Conservation (phyloP, 2,797 vertebrate species). For the Chelonia mydas region DNA sequence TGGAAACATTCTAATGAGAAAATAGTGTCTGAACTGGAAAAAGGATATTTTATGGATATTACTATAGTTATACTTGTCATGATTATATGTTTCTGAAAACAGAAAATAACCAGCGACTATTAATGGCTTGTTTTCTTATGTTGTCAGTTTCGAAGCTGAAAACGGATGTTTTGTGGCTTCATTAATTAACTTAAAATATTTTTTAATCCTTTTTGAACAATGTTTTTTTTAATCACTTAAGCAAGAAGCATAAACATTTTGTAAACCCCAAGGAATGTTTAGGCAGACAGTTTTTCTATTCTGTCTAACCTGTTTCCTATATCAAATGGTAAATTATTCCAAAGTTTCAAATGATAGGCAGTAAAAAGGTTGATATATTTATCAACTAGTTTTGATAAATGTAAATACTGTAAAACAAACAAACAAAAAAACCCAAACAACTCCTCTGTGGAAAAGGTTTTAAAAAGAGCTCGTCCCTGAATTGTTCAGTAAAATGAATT, state of each 20-base stretch:
- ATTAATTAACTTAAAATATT: slow-evolving; percentile 9
- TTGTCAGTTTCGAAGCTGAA: background rate
- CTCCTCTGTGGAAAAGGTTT: background rate
- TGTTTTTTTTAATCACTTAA: background rate
- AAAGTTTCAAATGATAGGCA: background rate
- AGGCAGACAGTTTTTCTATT: background rate
- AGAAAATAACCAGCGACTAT: slow-evolving; percentile 3
- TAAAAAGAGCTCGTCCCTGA: background rate
- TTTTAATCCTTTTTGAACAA: background rate
- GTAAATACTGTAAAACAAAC: background rate
- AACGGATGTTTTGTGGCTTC: background rate
- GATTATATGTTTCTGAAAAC: slow-evolving; percentile 25
- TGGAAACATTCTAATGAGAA: slow-evolving; percentile 34
- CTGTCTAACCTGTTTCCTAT: background rate
- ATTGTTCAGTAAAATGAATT: slow-evolving; percentile 9
- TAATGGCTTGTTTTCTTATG: slow-evolving; percentile 40
- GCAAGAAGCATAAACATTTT: background rate
- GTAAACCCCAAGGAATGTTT: background rate
- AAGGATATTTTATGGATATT: slow-evolving; percentile 4
- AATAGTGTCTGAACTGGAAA: background rate
- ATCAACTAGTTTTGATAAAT: background rate
- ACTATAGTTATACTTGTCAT: background rate
- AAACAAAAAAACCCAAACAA: background rate
- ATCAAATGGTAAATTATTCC: background rate
- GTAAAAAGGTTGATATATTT: background rate